Conservation (phyloP, 2,888 invertebrate genomes). For the Neria commutata region DNA sequence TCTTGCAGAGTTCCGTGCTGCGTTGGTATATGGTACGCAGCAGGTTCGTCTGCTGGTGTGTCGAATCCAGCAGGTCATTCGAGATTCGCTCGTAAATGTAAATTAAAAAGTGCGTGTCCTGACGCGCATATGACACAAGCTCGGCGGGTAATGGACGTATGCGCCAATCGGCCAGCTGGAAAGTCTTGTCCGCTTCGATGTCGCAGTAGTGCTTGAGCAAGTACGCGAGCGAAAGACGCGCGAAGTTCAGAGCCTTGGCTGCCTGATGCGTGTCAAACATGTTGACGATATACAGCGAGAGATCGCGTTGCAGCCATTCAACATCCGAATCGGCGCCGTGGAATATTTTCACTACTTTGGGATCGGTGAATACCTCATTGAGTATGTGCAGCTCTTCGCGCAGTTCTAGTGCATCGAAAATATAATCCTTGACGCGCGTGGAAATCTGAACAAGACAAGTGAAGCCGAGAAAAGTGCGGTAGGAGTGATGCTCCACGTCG, state of each 20-base stretch:
- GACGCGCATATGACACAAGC: constrained; percentile 83
- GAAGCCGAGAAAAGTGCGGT: constrained; percentile 89
- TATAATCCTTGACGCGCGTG: constrained; percentile 77
- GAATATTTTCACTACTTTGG: constrained; percentile 88
- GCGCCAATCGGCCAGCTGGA: constrained; percentile 95
- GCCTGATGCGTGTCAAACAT: constrained; percentile 97
- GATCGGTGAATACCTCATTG: constrained; percentile 90
- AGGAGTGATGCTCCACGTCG: constrained; percentile 93
- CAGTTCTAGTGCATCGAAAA: constrained; percentile 86
- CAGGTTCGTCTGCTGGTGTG: constrained; percentile 70
- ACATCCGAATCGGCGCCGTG: constrained; percentile 92
- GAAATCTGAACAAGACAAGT: constrained; percentile 97
- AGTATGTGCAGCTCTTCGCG: constrained; percentile 80
- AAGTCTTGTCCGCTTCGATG: constrained; percentile 83
- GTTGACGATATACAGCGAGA: constrained; percentile 93
- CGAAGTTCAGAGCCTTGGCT: constrained; percentile 73
- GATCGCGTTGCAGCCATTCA: constrained; percentile 93
- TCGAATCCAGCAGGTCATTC: constrained; percentile 72
- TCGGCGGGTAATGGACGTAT: constrained; percentile 85
- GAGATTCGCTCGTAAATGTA: constrained; percentile 84
- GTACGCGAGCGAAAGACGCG: constrained; percentile 76
- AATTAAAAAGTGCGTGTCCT: constrained; percentile 93
- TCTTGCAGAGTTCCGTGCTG: constrained; percentile 77
- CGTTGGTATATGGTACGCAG: constrained; percentile 74
- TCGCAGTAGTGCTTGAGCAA: constrained; percentile 80